These are phyloP conservation scores for Vireo altiloquus DNA, from an alignment of 2,113 vertebrate genomes.

Conservation along the genomic window DNA sequence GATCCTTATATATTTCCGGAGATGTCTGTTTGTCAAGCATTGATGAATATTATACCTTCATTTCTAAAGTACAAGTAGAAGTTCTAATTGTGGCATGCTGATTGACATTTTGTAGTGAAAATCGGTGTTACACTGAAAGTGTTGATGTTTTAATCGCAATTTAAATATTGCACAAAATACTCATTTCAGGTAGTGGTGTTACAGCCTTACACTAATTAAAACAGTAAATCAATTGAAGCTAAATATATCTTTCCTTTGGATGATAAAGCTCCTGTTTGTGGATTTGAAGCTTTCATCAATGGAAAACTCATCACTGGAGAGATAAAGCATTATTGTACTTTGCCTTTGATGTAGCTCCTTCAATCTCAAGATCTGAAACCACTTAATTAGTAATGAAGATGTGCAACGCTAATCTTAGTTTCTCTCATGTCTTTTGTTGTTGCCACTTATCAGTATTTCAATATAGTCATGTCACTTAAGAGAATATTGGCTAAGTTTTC, in stretches of 20 bases:
- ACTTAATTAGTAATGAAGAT: not conserved
- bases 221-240: not conserved
- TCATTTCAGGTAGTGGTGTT: not conserved
- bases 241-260: not conserved
- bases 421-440: not conserved
- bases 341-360: not conserved
- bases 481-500: not conserved
- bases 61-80: not conserved
- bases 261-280: not conserved
- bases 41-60: not conserved
- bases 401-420: not conserved
- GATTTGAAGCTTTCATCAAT: not conserved
- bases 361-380: not conserved
- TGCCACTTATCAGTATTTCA: not conserved
- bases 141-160: not conserved
- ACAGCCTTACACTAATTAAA: not conserved
- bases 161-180: not conserved
- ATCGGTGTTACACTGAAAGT: not conserved
- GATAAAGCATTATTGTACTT: not conserved
- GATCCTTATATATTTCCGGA: not conserved
- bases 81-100: not conserved
- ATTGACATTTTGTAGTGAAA: not conserved
- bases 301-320: not conserved
- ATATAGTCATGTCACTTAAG: not conserved
- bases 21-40: not conserved